A percentile compares a stretch with the other conserved stretches of the same genome.
These are phyloP conservation scores for Pachliopta kotzebuea DNA, from an alignment of 2,888 invertebrate species.

Conservation along the genomic window DNA sequence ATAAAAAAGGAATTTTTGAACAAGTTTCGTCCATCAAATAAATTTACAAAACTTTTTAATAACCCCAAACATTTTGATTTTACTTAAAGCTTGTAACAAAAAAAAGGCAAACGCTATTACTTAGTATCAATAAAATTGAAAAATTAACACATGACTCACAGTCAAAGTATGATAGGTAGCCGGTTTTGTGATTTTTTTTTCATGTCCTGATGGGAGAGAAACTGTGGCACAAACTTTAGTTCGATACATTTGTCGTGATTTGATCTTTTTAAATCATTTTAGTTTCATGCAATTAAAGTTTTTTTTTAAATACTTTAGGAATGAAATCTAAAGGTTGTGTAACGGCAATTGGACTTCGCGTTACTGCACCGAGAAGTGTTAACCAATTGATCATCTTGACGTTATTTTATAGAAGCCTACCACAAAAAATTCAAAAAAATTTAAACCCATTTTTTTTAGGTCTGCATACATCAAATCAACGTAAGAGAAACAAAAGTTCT, in stretches of 20 bases:
- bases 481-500: no score
- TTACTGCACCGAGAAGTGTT: no score
- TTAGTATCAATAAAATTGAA: not conserved
- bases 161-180: not conserved
- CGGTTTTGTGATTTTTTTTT: not conserved
- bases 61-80: not conserved
- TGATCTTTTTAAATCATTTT: not conserved
- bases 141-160: conserved; percentile 1
- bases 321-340: no score
- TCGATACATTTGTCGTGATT: not conserved
- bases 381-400: no score
- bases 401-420: no score
- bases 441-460: no score
- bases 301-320: not conserved
- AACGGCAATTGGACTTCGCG: no score
- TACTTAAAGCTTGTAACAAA: not conserved
- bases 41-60: not conserved
- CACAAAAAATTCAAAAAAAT: no score
- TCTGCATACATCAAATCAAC: no score
- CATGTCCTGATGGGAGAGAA: not conserved
- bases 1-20: not conserved
- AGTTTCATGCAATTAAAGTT: not conserved
- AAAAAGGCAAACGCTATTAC: not conserved
- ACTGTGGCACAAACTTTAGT: not conserved
- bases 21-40: not conserved